phyloP scores from a whole-genome alignment of 2,113 vertebrate genomes.

The Indri indri region DNA sequence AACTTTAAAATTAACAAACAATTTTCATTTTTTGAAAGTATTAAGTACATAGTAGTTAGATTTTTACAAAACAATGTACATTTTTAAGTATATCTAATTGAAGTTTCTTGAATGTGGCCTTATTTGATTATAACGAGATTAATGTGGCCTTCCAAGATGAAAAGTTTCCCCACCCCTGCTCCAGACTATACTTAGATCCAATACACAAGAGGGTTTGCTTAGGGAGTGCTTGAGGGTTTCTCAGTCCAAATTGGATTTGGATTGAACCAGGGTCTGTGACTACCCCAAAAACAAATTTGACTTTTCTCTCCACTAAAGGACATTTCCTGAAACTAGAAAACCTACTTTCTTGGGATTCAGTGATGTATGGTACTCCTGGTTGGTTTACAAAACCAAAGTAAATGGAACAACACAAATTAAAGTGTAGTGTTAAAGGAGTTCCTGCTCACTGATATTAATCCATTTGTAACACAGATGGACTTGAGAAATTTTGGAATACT shows the following conservation, averaged over 20 bases:
- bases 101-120: no score
- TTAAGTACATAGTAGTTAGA: no score
- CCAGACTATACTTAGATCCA: neutral
- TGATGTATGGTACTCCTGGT: neutral
- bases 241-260: neutral
- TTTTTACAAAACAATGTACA: no score
- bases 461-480: neutral
- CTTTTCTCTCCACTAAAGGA: neutral
- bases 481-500: neutral
- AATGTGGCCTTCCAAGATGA: no score
- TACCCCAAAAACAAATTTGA: neutral
- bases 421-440: neutral
- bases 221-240: neutral
- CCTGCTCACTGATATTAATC: neutral
- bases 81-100: no score
- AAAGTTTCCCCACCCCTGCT: no score
- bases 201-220: neutral
- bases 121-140: no score
- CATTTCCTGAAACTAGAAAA: neutral
- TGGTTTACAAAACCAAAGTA: neutral
- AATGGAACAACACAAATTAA: neutral
- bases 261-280: neutral
- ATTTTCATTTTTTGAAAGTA: no score
- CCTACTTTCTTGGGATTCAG: neutral
- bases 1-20: no score